Percentiles rank a stretch among this genome's conserved stretches.
These are phyloP conservation scores for Helicoverpa assulta DNA, from an alignment of 2,888 invertebrate genomes.

Conservation along the genomic window DNA sequence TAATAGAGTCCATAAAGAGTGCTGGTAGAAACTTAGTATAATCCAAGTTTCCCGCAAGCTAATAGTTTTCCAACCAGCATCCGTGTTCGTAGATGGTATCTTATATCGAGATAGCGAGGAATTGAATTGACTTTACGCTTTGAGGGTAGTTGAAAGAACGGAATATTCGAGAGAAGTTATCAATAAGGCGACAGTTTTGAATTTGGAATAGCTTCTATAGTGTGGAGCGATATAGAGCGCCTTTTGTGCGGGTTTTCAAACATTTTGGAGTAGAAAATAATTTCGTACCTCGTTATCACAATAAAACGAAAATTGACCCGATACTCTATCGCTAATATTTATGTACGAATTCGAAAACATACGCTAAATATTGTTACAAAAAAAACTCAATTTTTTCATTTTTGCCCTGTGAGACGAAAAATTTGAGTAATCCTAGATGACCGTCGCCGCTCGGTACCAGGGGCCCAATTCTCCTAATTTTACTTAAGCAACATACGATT, in stretches of 20 bases:
- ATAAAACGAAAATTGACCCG: too few relatives aligned
- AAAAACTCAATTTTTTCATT: too few relatives aligned
- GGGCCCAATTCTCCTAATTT: too few relatives aligned
- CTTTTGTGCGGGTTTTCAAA: not conserved
- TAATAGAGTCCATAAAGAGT: slow-evolving; percentile 1
- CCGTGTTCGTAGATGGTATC: slow-evolving; percentile 54
- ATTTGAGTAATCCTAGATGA: not conserved
- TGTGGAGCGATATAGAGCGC: not conserved
- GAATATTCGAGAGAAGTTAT: slow-evolving; percentile 38
- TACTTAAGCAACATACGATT: too few relatives aligned
- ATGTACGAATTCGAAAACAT: too few relatives aligned
- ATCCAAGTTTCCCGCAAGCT: slow-evolving; percentile 44
- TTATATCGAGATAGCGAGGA: slow-evolving; percentile 44
- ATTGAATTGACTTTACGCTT: slow-evolving; percentile 48
- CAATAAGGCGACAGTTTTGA: slow-evolving; percentile 10
- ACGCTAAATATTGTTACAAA: too few relatives aligned
- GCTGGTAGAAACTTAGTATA: slow-evolving; percentile 29
- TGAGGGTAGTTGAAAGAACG: slow-evolving; percentile 39
- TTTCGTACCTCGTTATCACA: not conserved
- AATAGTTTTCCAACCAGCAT: slow-evolving; percentile 60
- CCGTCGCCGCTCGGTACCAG: slow-evolving; percentile 6
- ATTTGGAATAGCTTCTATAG: slow-evolving; percentile 27
- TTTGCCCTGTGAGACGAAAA: too few relatives aligned
- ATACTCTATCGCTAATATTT: too few relatives aligned
- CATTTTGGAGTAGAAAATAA: not conserved